A percentile compares a stretch with the other conserved stretches of the same genome.
Conservation (phyloP, 2,888 invertebrate genomes). For the Ichneumoninae sp. region DNA sequence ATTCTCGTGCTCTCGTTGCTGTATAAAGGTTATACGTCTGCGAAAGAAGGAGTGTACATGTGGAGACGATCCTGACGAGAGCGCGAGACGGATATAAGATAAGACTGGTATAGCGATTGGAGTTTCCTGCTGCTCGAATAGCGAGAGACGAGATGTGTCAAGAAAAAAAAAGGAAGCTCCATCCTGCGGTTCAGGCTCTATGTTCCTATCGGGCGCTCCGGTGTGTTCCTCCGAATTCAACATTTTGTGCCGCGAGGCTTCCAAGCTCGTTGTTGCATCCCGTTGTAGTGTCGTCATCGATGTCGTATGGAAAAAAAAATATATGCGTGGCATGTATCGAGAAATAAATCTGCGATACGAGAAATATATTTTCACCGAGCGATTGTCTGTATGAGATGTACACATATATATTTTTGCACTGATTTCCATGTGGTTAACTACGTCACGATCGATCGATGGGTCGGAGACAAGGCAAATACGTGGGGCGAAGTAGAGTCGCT, state of each 20-base stretch:
- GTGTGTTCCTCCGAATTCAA: neutral
- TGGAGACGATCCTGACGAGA: neutral
- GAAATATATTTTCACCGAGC: neutral
- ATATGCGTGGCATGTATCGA: neutral
- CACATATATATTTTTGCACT: no score
- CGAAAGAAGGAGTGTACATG: neutral
- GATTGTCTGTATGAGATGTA: no score
- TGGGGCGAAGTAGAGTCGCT: conserved; percentile 23
- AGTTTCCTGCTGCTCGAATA: conserved; percentile 17
- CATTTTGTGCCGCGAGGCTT: neutral
- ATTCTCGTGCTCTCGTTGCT: neutral
- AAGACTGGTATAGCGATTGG: conserved; percentile 7
- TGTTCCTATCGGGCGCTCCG: no score
- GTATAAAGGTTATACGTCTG: conserved; percentile 19
- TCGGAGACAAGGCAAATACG: neutral
- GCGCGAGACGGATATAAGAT: conserved; percentile 3
- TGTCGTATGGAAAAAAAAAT: neutral
- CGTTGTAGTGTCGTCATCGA: neutral
- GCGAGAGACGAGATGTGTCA: neutral
- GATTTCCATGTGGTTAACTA: neutral
- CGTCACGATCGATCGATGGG: neutral
- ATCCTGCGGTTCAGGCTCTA: neutral
- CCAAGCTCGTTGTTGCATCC: neutral
- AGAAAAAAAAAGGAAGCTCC: neutral
- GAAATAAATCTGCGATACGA: neutral